phyloP scores from a whole-genome alignment of 2,888 invertebrate species.

The Ditula angustiorana region DNA sequence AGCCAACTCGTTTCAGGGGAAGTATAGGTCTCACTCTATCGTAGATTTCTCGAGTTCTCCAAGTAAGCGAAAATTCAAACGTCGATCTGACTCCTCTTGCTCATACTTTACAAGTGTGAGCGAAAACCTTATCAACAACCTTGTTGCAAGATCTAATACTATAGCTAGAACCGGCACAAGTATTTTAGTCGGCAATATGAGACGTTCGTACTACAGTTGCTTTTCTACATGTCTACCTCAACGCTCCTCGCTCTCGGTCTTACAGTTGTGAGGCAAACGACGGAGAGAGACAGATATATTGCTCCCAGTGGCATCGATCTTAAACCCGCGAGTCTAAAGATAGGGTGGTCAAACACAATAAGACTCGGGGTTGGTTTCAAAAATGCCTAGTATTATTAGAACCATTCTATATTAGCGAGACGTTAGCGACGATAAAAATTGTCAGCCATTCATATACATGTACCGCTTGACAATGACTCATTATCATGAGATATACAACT shows the following conservation, averaged over 20 bases:
- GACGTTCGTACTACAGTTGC: neutral
- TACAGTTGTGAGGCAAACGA: neutral
- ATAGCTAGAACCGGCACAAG: neutral
- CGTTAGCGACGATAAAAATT: neutral
- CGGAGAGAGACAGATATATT: neutral
- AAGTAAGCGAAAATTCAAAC: too few species aligned
- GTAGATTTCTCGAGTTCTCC: too few species aligned
- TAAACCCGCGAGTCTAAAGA: neutral
- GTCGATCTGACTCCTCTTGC: too few species aligned
- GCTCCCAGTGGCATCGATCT: neutral
- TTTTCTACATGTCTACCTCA: neutral
- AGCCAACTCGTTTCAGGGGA: too few species aligned
- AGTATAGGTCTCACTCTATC: too few species aligned
- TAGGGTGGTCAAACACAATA: conserved; percentile 11
- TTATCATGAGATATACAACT: neutral
- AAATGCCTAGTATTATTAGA: neutral
- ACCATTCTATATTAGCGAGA: neutral
- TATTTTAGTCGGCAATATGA: too few species aligned
- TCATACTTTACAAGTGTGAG: neutral
- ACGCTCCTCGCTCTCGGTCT: too few species aligned
- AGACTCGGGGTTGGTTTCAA: neutral
- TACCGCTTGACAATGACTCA: neutral
- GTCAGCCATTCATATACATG: neutral
- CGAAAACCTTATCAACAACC: neutral
- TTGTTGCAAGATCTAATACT: neutral